Percentiles rank a stretch among this genome's conserved stretches.
These are phyloP conservation scores for Orius insidiosus DNA, from an alignment of 1,140 invertebrate genomes.

Conservation along the genomic window DNA sequence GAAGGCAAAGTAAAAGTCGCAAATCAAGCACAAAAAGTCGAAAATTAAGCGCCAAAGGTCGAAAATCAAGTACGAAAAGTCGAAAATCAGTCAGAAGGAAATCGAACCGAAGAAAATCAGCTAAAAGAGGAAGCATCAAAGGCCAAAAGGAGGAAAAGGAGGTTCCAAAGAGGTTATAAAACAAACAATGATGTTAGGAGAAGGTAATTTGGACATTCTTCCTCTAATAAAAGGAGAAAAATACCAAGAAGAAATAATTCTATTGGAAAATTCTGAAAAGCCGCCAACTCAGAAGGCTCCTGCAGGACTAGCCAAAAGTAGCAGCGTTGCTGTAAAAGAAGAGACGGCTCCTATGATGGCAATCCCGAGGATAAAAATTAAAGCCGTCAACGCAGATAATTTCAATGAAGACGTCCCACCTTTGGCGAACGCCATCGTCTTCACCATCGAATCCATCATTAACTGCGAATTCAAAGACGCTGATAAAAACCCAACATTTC, in stretches of 20 bases:
- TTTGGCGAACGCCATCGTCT: slow-evolving; percentile 1
- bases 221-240: slow-evolving; percentile 7
- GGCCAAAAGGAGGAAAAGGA: too few relatives aligned
- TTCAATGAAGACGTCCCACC: not conserved
- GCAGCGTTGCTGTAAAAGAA: too few relatives aligned
- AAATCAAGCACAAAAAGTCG: too few relatives aligned
- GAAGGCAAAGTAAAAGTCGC: too few relatives aligned
- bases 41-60: too few relatives aligned
- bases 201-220: slow-evolving; percentile 11
- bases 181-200: not conserved
- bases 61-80: too few relatives aligned
- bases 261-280: slow-evolving; percentile 6
- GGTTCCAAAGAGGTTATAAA: not conserved
- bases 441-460: slow-evolving; percentile 5
- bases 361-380: slow-evolving; percentile 1
- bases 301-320: too few relatives aligned
- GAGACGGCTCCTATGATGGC: not conserved
- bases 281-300: not conserved
- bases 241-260: slow-evolving; percentile 1
- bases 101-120: too few relatives aligned
- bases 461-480: not conserved
- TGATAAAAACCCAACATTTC: too few relatives aligned
- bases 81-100: too few relatives aligned
- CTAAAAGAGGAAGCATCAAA: too few relatives aligned
- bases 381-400: not conserved